A percentile compares a stretch with the other conserved stretches of the same genome.
Conservation (phyloP, 2,888 invertebrate genomes). For the Meloe dianella region DNA sequence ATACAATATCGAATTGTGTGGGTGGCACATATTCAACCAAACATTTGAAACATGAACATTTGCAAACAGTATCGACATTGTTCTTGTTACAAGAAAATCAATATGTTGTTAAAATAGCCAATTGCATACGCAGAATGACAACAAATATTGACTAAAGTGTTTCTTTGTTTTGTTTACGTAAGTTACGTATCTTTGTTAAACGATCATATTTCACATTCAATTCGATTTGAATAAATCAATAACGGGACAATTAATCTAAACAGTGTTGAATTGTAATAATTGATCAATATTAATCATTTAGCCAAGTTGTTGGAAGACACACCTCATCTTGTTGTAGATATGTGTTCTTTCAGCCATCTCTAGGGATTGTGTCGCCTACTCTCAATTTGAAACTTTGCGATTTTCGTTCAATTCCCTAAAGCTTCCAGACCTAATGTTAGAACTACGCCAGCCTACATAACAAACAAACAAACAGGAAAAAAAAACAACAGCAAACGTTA, state of each 20-base stretch:
- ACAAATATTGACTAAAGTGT: constrained; percentile 25
- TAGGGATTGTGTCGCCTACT: constrained; percentile 29
- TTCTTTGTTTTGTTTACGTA: constrained; percentile 21
- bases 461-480: background rate
- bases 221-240: background rate
- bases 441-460: constrained; percentile 6
- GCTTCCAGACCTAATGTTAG: constrained; percentile 24
- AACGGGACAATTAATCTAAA: background rate
- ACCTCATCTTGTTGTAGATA: constrained; percentile 14
- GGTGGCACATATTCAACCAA: constrained; percentile 19
- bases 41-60: constrained; percentile 25
- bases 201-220: background rate
- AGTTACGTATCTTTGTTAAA: constrained; percentile 16
- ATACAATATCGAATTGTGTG: background rate
- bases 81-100: constrained; percentile 28
- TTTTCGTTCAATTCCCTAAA: constrained; percentile 29
- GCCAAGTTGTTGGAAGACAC: constrained; percentile 13
- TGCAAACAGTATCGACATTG: constrained; percentile 27
- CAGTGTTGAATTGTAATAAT: background rate
- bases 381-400: constrained; percentile 31
- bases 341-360: constrained; percentile 24
- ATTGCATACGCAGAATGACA: constrained; percentile 26
- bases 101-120: constrained; percentile 27
- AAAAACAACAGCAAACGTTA: no score
- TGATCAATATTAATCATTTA: constrained; percentile 18